phyloP scores from a whole-genome alignment of 1,140 invertebrate genomes.

The Camponotus pennsylvanicus region DNA sequence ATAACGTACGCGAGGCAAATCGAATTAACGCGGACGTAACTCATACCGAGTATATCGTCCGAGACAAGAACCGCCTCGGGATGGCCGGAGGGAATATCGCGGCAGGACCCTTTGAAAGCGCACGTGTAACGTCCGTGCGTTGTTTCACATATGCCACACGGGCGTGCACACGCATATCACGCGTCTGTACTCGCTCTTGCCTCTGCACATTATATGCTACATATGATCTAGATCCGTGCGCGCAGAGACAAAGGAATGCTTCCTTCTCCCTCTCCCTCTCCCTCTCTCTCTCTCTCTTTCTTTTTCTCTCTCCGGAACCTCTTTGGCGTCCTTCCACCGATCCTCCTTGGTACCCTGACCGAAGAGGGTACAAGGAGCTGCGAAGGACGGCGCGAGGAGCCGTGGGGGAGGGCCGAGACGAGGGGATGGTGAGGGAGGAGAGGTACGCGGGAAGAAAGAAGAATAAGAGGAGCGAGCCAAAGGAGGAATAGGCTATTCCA shows the following conservation, averaged over 20 bases:
- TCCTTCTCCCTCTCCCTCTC: constrained; percentile 60
- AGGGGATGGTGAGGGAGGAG: constrained; percentile 68
- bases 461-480: constrained; percentile 81
- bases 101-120: constrained; percentile 44
- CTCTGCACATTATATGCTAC: constrained; percentile 72
- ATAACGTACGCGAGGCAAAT: constrained; percentile 55
- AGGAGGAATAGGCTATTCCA: constrained; percentile 85
- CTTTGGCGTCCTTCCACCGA: constrained; percentile 76
- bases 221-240: constrained; percentile 81
- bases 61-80: constrained; percentile 52
- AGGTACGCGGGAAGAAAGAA: constrained; percentile 81
- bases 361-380: constrained; percentile 75
- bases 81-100: constrained; percentile 52
- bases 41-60: constrained; percentile 57
- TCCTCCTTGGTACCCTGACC: constrained; percentile 78
- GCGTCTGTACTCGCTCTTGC: constrained; percentile 34
- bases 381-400: constrained; percentile 72
- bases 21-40: constrained; percentile 63
- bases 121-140: constrained; percentile 40
- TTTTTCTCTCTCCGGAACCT: constrained; percentile 60
- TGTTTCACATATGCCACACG: constrained; percentile 1
- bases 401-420: constrained; percentile 42
- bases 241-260: constrained; percentile 86
- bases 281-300: constrained; percentile 68
- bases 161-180: constrained; percentile 60